Percentiles rank a stretch among this genome's conserved stretches.
phyloP scores from a whole-genome alignment of 2,888 invertebrate genomes.

The Hydrotaea cyrtoneurina region DNA sequence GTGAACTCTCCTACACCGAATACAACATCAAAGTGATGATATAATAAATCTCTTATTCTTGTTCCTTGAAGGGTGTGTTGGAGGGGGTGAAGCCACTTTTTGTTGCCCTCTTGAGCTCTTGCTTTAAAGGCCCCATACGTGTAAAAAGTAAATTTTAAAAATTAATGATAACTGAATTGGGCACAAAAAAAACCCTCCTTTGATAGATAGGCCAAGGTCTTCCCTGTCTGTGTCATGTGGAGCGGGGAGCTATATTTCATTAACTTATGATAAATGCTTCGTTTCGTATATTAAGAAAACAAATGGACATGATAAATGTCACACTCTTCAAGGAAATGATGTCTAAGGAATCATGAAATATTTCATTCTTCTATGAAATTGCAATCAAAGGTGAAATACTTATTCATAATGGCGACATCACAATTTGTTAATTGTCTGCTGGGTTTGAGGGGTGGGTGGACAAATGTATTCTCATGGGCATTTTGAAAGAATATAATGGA shows the following conservation, averaged over 20 bases:
- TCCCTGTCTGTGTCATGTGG: neutral
- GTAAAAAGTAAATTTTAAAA: constrained; percentile 37
- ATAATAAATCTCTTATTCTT: constrained; percentile 43
- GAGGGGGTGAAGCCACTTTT: neutral
- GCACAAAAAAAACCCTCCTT: neutral
- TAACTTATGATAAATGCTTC: constrained; percentile 30
- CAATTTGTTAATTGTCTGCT: neutral
- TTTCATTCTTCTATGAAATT: neutral
- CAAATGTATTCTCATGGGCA: neutral
- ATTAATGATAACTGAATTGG: constrained; percentile 37
- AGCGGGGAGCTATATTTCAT: neutral
- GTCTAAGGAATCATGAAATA: neutral
- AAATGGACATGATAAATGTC: constrained; percentile 9
- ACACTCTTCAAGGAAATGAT: neutral
- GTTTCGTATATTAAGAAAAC: neutral
- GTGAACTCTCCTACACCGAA: neutral
- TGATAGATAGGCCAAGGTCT: neutral
- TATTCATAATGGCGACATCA: neutral
- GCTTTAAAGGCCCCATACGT: neutral
- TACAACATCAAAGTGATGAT: constrained; percentile 43
- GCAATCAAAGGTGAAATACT: constrained; percentile 2
- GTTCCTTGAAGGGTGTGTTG: constrained; percentile 10
- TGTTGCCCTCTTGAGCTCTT: neutral
- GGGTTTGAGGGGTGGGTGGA: too few relatives aligned
- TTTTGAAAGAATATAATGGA: neutral